These are phyloP conservation scores for Watsonalla binaria DNA, from an alignment of 2,888 invertebrate genomes.

Conservation along the genomic window DNA sequence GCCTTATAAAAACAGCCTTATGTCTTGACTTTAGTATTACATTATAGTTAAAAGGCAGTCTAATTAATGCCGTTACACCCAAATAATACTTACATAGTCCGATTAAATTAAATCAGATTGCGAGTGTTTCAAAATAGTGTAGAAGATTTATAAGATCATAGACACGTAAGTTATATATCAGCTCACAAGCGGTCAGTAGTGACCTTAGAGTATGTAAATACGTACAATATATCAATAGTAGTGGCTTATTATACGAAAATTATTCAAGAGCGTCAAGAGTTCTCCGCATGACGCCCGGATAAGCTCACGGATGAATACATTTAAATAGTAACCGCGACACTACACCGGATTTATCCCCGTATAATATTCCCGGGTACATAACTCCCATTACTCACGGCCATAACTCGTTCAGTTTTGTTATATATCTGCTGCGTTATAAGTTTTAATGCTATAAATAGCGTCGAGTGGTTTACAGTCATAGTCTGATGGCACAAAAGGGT, in stretches of 20 bases:
- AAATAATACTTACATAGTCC: too few species aligned
- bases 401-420: constrained; percentile 46
- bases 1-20: too few species aligned
- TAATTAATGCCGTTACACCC: too few species aligned
- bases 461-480: constrained; percentile 65
- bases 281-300: constrained; percentile 72
- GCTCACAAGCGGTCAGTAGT: too few species aligned
- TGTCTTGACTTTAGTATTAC: too few species aligned
- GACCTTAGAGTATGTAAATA: too few species aligned
- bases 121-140: too few species aligned
- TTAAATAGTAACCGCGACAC: constrained; percentile 75
- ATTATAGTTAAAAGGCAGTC: too few species aligned
- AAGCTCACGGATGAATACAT: constrained; percentile 75
- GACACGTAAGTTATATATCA: too few species aligned
- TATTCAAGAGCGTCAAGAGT: constrained; percentile 66
- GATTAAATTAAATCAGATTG: too few species aligned
- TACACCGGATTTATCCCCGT: constrained; percentile 67
- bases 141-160: too few species aligned
- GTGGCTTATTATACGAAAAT: constrained; percentile 59
- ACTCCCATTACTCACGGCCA: constrained; percentile 68
- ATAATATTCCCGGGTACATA: constrained; percentile 68
- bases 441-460: constrained; percentile 62
- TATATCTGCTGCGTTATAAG: neutral
- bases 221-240: too few species aligned
- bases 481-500: constrained; percentile 67